These are phyloP conservation scores for Galaxias olidus DNA, from an alignment of 2,797 vertebrate species.

Conservation along the genomic window DNA sequence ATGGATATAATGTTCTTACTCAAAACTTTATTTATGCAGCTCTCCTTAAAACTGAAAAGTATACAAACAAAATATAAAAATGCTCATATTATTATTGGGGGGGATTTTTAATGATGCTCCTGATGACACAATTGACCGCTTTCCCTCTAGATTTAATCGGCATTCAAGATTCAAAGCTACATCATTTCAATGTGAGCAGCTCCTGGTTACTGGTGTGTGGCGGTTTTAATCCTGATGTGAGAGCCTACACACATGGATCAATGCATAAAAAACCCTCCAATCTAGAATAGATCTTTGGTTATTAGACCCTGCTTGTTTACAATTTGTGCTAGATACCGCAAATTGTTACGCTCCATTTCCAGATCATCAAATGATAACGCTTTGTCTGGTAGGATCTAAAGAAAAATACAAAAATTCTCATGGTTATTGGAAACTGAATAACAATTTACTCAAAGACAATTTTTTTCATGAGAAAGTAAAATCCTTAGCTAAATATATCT, in stretches of 20 bases:
- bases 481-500: no score
- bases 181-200: not conserved
- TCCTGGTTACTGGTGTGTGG: constrained; percentile 1
- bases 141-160: no score
- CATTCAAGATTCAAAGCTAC: not conserved
- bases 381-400: constrained; percentile 5
- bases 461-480: no score
- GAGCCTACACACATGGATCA: not conserved
- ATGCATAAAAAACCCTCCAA: not conserved
- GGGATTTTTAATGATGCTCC: constrained; percentile 8
- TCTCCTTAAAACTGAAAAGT: not conserved
- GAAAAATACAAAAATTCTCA: constrained; percentile 1
- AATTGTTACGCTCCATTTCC: constrained; percentile 3
- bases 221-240: not conserved
- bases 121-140: not conserved
- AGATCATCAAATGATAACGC: constrained; percentile 1
- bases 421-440: constrained; percentile 11
- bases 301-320: not conserved
- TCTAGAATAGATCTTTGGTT: constrained; percentile 13
- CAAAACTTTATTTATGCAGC: not conserved
- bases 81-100: not conserved
- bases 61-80: constrained; percentile 3
- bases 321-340: constrained; percentile 1
- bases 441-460: constrained; percentile 3
- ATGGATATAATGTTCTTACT: not conserved